A percentile compares a stretch with the other conserved stretches of the same genome.
These are phyloP conservation scores for Raphicerus campestris DNA, from an alignment of 2,113 vertebrate species.

Conservation along the genomic window DNA sequence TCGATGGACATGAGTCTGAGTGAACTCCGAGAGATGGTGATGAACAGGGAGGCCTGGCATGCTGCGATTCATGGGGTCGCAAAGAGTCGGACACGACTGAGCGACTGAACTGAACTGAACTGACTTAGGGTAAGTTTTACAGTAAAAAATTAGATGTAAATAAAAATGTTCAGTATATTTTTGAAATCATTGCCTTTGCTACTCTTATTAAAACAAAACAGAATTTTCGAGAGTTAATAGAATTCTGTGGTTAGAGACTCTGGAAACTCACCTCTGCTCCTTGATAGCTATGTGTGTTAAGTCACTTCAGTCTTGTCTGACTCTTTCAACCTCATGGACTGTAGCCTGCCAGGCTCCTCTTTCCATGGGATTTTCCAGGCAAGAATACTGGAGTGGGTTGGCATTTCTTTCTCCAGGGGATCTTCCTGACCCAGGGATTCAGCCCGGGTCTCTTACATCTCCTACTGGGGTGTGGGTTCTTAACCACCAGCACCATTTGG, in stretches of 20 bases:
- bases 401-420: neutral
- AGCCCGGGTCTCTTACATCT: neutral
- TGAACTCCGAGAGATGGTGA: too few relatives aligned
- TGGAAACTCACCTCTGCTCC: neutral
- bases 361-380: neutral
- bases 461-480: neutral
- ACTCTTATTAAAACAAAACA: neutral
- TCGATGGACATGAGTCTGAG: too few relatives aligned
- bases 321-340: neutral
- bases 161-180: neutral
- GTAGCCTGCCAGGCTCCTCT: neutral
- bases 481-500: neutral
- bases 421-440: neutral
- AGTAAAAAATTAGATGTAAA: neutral
- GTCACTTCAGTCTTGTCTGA: neutral
- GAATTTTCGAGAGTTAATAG: neutral
- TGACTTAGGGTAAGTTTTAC: neutral
- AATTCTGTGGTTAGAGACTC: neutral
- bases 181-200: neutral
- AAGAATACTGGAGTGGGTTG: neutral
- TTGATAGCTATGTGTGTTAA: neutral
- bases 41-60: too few relatives aligned
- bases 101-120: too few relatives aligned
- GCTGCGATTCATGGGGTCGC: too few relatives aligned
- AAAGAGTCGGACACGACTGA: too few relatives aligned